Evolutionary conservation across 2,888 invertebrate species (phyloP).

Genomic region (Caenorhabditis afra): DNA sequence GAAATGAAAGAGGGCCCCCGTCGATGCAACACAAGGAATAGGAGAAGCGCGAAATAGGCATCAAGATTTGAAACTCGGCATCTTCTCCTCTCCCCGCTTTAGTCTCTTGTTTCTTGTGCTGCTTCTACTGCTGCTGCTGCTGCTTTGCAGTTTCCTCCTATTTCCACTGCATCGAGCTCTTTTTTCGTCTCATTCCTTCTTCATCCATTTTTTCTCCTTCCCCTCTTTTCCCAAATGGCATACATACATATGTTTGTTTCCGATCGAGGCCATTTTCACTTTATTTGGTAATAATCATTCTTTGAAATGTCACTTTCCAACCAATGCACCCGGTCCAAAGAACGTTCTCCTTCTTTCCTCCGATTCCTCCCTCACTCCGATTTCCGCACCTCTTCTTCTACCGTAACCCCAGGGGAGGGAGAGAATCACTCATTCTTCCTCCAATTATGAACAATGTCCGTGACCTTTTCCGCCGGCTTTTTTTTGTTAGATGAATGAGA

Average conservation of each 20-base stretch:
- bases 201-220: not conserved
- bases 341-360: constrained; percentile 11
- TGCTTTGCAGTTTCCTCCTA: constrained; percentile 16
- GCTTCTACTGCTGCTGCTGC: constrained; percentile 13
- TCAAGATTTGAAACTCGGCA: constrained; percentile 52
- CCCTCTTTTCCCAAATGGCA: not conserved
- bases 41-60: constrained; percentile 43
- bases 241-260: too few relatives aligned
- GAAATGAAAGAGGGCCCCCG: constrained; percentile 17
- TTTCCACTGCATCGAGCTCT: constrained; percentile 18
- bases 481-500: constrained; percentile 13
- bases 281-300: constrained; percentile 35
- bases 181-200: constrained; percentile 5
- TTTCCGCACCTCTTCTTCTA: constrained; percentile 7
- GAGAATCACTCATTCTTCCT: not conserved
- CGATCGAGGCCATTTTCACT: not conserved
- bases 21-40: constrained; percentile 12
- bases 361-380: too few relatives aligned
- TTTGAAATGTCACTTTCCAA: constrained; percentile 25
- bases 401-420: too few relatives aligned
- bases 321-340: constrained; percentile 33
- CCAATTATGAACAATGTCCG: constrained; percentile 52
- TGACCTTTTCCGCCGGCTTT: constrained; percentile 21
- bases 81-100: constrained; percentile 18
- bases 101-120: constrained; percentile 20